These are phyloP conservation scores for Albula glossodonta DNA, from an alignment of 2,113 vertebrate genomes.

Conservation along the genomic window DNA sequence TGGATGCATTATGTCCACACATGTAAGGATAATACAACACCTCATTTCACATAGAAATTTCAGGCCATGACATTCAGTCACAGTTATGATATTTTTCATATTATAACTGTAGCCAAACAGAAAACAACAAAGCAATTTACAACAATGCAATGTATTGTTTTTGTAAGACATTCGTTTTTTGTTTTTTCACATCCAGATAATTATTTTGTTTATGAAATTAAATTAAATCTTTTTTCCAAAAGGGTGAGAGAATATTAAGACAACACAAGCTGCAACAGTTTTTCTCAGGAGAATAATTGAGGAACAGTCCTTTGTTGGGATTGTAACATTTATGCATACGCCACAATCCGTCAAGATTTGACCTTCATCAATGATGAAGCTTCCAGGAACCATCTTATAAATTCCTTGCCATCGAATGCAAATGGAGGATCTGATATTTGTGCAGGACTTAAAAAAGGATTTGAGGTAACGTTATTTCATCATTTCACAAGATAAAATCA, in stretches of 20 bases:
- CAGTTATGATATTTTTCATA: too few species aligned
- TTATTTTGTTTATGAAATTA: background rate
- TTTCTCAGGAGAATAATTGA: conserved; percentile 65
- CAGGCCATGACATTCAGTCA: too few species aligned
- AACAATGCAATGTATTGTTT: too few species aligned
- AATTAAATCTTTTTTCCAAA: background rate
- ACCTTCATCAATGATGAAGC: conserved; percentile 22
- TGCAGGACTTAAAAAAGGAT: conserved; percentile 23
- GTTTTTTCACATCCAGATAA: background rate
- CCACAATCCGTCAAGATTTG: background rate
- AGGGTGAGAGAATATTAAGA: conserved; percentile 40
- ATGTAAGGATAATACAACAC: too few species aligned
- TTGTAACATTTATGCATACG: conserved; percentile 34
- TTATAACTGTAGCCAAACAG: too few species aligned
- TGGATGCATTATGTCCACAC: too few species aligned
- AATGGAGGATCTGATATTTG: background rate
- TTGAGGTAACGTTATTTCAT: conserved; percentile 25
- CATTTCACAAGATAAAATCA: too few species aligned
- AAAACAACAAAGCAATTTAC: too few species aligned
- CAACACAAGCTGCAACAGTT: conserved; percentile 60
- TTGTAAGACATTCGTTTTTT: background rate
- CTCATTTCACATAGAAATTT: too few species aligned
- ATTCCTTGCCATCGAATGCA: background rate
- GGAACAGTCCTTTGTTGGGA: conserved; percentile 55
- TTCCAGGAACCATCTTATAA: conserved; percentile 22